Evolutionary conservation across 2,113 vertebrate species (phyloP).

Genomic region (Mustelus asterias): DNA sequence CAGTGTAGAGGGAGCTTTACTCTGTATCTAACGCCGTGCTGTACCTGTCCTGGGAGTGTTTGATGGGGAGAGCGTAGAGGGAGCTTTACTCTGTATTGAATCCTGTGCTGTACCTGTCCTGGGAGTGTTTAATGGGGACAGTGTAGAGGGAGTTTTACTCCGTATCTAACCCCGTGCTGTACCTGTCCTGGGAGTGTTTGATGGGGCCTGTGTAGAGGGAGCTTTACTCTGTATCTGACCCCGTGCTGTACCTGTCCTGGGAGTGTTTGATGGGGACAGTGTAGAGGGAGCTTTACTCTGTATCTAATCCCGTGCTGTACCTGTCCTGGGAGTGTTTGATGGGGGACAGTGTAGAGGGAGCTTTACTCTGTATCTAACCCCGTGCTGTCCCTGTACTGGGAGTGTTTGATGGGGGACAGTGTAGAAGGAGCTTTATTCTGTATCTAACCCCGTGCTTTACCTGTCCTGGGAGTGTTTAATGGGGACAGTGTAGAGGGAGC

Average conservation of each 20-base stretch:
- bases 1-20: background rate
- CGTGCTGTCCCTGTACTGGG: background rate
- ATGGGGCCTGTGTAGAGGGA: background rate
- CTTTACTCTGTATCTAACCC: too few relatives aligned
- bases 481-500: background rate
- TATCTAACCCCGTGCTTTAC: too few relatives aligned
- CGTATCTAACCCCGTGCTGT: background rate
- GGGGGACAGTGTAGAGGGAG: too few relatives aligned
- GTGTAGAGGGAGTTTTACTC: background rate
- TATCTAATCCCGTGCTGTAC: too few relatives aligned
- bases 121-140: background rate
- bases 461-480: too few relatives aligned
- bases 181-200: background rate
- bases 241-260: too few relatives aligned
- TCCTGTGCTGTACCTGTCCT: background rate
- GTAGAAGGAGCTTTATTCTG: background rate
- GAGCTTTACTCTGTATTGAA: constrained; percentile 1
- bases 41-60: too few relatives aligned
- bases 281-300: too few relatives aligned
- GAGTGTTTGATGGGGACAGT: too few relatives aligned
- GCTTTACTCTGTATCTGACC: background rate
- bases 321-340: too few relatives aligned
- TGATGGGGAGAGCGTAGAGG: too few relatives aligned
- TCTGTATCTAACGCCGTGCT: background rate
- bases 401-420: too few relatives aligned